Conservation (phyloP, 2,113 vertebrate species). For the Pollachius pollachius region DNA sequence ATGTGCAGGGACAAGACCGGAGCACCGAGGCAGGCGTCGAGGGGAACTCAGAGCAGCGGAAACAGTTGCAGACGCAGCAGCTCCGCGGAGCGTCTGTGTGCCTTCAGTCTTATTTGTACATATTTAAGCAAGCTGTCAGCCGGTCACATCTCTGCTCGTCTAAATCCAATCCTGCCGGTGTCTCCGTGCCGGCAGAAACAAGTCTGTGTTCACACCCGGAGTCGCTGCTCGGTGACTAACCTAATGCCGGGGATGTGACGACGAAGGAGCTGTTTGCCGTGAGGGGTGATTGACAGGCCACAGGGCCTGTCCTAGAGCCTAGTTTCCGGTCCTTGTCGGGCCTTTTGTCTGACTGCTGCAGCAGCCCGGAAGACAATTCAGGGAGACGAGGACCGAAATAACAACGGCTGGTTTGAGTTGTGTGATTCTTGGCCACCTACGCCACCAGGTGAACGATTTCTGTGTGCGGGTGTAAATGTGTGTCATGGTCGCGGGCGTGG, state of each 20-base stretch:
- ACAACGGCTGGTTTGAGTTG: constrained; percentile 53
- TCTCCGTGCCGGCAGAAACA: constrained; percentile 30
- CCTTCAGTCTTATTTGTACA: constrained; percentile 9
- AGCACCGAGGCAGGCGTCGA: no score
- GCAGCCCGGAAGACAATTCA: not conserved
- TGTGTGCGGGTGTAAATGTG: constrained; percentile 48
- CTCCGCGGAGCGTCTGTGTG: no score
- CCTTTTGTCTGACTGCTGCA: no score
- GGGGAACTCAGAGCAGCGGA: no score
- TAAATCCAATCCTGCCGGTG: constrained; percentile 16
- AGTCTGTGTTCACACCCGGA: constrained; percentile 27
- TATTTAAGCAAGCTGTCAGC: constrained; percentile 32
- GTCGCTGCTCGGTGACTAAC: constrained; percentile 41
- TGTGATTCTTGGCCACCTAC: constrained; percentile 53
- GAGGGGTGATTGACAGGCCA: constrained; percentile 51
- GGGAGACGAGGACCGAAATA: constrained; percentile 62
- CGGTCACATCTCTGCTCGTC: constrained; percentile 7
- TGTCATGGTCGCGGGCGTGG: constrained; percentile 27
- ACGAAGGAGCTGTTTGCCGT: constrained; percentile 19
- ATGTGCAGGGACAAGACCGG: no score
- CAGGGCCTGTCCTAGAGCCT: not conserved
- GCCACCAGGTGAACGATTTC: constrained; percentile 49
- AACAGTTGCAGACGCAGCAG: no score
- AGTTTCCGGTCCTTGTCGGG: no score
- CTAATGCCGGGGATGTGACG: constrained; percentile 38